Evolutionary conservation across 1,140 invertebrate species (phyloP), one percentile per base, ranked within the genome.

Genomic region (Harpegnathos saltator): DNA sequence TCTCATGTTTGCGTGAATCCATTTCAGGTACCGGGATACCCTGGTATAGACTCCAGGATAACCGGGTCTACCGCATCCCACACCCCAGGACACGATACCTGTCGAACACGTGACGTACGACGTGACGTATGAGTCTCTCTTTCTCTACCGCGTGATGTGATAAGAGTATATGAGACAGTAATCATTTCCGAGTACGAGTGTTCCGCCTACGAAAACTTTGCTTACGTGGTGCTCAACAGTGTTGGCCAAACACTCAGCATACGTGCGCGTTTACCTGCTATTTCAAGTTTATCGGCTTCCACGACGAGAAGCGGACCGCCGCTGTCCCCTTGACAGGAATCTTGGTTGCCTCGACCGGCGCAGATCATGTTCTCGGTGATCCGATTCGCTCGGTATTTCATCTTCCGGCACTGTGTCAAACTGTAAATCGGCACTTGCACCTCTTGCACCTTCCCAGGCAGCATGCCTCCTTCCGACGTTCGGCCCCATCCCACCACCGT

Each of bases 401-500:
- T 97, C 62, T 96, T 96, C 52, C 96, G 94, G 89, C 98, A 98
- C 90, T 98, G 97, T 0, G 94, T 92, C 58, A 97, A 95, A 52
- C 96, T 97, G 74, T 98, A 95, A 69, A 98, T 98, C 2, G 97
- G 97, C 12, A 98, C 97, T 89, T 97, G 95, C 0, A 98, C 97
- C 92, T 98, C 97, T 86, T 98, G 97, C 0, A 98, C 96, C 38
- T 96, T 95, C 4, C 96, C 96, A 0, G 97, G 97, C n/a, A 98
- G 91, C 89, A 95, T 95, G n/a, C 97, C 97, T 22, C 97, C 97
- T 91, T 98, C 97, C 0, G 96, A 95, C 0, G 97, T 97, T 24
- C 97, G 94, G 0, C 98, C 98, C 98, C 98, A 98, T 5, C 98
- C 98, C 0, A 98, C 96, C 24, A 97, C 97, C 15, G 95, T 96